Evolutionary conservation across 2,888 invertebrate genomes (phyloP).

Genomic region (Clitarchus hookeri): DNA sequence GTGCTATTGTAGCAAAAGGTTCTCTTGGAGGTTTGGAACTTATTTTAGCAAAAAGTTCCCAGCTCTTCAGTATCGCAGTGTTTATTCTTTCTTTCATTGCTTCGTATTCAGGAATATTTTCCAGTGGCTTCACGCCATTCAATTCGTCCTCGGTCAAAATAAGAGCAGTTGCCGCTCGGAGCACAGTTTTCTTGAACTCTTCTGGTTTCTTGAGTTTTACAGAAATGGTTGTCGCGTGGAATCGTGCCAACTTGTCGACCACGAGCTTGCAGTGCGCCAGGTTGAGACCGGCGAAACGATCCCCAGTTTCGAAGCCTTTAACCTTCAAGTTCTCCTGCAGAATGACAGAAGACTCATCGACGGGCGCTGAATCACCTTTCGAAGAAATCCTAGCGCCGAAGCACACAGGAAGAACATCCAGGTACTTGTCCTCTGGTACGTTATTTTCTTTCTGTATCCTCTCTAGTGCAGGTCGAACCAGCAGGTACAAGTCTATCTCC

Average conservation of each 20-base stretch:
- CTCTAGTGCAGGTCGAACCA: conserved; percentile 57
- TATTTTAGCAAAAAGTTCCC: neutral
- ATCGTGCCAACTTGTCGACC: conserved; percentile 59
- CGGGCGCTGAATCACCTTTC: conserved; percentile 51
- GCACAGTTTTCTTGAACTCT: conserved; percentile 53
- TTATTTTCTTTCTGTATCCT: conserved; percentile 58
- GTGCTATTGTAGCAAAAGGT: conserved; percentile 60
- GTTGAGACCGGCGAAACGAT: conserved; percentile 59
- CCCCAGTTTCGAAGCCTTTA: conserved; percentile 58
- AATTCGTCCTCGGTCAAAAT: conserved; percentile 30
- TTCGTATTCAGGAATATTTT: neutral
- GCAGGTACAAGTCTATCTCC: conserved; percentile 61
- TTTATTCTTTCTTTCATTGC: conserved; percentile 33
- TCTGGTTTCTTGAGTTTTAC: conserved; percentile 57
- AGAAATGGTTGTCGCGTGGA: conserved; percentile 64
- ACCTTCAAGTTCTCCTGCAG: conserved; percentile 62
- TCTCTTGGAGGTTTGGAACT: conserved; percentile 46
- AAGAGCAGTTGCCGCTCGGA: conserved; percentile 43
- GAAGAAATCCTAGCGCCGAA: conserved; percentile 58
- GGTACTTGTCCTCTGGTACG: conserved; percentile 53
- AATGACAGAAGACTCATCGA: conserved; percentile 58
- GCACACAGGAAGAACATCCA: conserved; percentile 59
- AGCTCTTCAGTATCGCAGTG: conserved; percentile 29
- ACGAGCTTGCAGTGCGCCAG: conserved; percentile 56
- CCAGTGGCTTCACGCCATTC: neutral